phyloP scores from a whole-genome alignment of 1,140 invertebrate genomes.

The Drosophila trapezifrons region DNA sequence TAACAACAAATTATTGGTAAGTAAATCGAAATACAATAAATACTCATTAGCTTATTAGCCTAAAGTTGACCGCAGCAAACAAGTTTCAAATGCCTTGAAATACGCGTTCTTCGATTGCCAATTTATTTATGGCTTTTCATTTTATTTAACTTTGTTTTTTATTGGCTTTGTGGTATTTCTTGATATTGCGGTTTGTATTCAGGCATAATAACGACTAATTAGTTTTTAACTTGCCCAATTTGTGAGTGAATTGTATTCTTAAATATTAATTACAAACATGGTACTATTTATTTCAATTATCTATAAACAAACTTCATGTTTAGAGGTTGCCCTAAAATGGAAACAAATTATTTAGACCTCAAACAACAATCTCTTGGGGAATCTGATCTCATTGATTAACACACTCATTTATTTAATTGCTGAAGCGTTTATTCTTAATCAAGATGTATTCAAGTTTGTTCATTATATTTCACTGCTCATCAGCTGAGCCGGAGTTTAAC shows the following conservation, averaged over 20 bases:
- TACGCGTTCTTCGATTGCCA: slow-evolving; percentile 14
- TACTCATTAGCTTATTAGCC: slow-evolving; percentile 15
- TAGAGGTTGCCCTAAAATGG: background rate
- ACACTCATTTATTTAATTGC: slow-evolving; percentile 39
- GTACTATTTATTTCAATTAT: background rate
- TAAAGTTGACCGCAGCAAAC: slow-evolving; percentile 37
- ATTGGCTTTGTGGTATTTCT: slow-evolving; percentile 28
- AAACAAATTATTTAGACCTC: too few species aligned
- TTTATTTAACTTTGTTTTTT: slow-evolving; percentile 30
- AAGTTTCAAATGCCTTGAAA: slow-evolving; percentile 33
- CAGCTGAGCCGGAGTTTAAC: slow-evolving; percentile 54
- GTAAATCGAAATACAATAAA: slow-evolving; percentile 17
- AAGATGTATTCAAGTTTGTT: slow-evolving; percentile 39
- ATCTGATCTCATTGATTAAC: slow-evolving; percentile 44
- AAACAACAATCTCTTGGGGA: slow-evolving; percentile 14
- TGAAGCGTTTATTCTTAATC: slow-evolving; percentile 44
- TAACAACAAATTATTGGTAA: too few species aligned
- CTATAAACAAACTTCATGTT: too few species aligned
- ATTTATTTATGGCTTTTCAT: slow-evolving; percentile 59
- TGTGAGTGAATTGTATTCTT: too few species aligned
- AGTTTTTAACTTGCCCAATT: slow-evolving; percentile 7
- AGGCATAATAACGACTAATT: slow-evolving; percentile 9
- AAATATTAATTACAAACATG: background rate
- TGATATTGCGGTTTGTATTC: slow-evolving; percentile 25
- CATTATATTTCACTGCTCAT: slow-evolving; percentile 41